These are phyloP conservation scores for Cuniculus paca DNA, from an alignment of 2,797 vertebrate genomes.

Conservation along the genomic window DNA sequence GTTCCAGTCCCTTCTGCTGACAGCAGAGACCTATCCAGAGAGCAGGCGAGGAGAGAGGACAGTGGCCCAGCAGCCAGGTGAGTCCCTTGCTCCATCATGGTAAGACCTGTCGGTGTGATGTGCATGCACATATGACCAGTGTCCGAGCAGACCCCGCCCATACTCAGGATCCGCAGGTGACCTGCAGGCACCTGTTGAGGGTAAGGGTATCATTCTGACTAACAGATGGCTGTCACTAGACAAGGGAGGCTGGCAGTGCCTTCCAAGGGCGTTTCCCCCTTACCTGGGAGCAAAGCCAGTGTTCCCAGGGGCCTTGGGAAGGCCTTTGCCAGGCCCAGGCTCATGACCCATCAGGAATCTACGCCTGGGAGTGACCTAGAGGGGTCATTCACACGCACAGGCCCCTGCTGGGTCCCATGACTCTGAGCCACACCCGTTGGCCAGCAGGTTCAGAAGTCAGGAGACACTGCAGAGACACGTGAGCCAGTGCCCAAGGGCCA, in stretches of 20 bases:
- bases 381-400: too few species aligned
- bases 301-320: not conserved
- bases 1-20: not conserved
- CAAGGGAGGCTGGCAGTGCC: not conserved
- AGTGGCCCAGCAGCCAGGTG: not conserved
- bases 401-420: not conserved
- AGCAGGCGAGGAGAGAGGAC: not conserved
- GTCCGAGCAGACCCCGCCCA: not conserved
- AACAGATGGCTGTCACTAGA: not conserved
- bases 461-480: not conserved
- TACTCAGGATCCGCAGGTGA: fast-evolving
- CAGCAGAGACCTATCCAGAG: not conserved
- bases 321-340: not conserved
- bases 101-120: not conserved
- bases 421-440: not conserved
- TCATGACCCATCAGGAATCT: not conserved
- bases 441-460: not conserved
- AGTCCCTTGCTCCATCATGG: not conserved
- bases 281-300: not conserved
- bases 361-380: not conserved
- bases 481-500: not conserved
- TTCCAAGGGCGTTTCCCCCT: not conserved
- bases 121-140: fast-evolving
- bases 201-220: not conserved
- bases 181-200: fast-evolving